Evolutionary conservation across 2,888 invertebrate genomes (phyloP), one percentile per base, ranked within the genome.

Genomic region (Sphaerolaimus hirsutus): DNA sequence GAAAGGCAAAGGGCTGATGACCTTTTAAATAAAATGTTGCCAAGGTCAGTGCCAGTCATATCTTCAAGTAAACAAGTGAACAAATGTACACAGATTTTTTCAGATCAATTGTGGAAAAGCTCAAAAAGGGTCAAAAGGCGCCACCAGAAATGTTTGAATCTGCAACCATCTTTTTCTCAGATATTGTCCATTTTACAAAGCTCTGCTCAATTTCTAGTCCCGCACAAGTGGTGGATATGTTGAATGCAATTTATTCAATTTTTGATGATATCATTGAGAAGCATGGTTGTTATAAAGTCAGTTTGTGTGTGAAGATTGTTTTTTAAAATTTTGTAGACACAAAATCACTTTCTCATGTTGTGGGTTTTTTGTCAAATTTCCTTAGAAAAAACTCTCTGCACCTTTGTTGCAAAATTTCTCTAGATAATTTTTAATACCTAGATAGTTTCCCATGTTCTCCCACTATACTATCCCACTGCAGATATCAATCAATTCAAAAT

Each of bases 1-100:
- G 46, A 46, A 41, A 12, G 46, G 29, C 27, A 36, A 19, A 10
- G 46, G 12, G 46, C 46, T 25, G 46, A 46, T 21, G 23, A 43
- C 19, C 23, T 46, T 2, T 24, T 46, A 21, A 23, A 21, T 19
- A 24, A 42, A 43, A 42, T 46, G 42, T 27, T 46, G 36, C 46
- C 46, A 17, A 42, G 36, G 46, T 46, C 2, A 10, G 43, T n/a
- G 26, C 5, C 14, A n/a, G 4, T 14, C 14, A 5, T 12, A 19
- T n/a, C 14, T 37, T 12, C 10, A 5, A 23, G 41, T 4, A 38
- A 38, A 19, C 19, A 19, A 38, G 19, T 10, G 10, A 38, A 38
- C 12, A 38, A 38, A 32, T 17, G 10, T 32, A 32, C 37, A n/a
- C 37, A 37, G 10, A 5, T 7, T 7, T 25, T 43, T 24, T 24